phyloP scores from a whole-genome alignment of 2,888 invertebrate genomes.

The Calameuta filiformis region DNA sequence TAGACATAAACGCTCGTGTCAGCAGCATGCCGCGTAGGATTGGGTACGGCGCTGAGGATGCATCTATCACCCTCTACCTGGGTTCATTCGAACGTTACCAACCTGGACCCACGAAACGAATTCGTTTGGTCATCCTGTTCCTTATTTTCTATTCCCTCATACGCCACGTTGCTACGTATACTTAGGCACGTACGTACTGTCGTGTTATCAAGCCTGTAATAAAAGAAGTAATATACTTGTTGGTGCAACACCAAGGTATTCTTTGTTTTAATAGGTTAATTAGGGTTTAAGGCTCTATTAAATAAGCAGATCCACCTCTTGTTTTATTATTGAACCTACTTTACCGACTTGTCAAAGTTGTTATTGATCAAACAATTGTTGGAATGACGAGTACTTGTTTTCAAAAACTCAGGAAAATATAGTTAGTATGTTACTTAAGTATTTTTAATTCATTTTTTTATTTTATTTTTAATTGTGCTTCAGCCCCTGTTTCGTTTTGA shows the following conservation, averaged over 20 bases:
- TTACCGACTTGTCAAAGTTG: neutral
- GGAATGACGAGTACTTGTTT: neutral
- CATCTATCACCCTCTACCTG: slow-evolving; percentile 45
- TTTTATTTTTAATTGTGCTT: neutral
- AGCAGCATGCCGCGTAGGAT: slow-evolving; percentile 51
- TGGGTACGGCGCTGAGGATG: slow-evolving; percentile 38
- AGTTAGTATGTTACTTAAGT: neutral
- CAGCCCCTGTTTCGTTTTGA: neutral
- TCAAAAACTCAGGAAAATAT: neutral
- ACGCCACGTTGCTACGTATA: neutral
- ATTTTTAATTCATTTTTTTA: neutral
- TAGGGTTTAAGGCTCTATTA: neutral
- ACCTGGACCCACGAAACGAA: neutral
- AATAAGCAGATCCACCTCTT: neutral
- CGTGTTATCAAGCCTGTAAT: neutral
- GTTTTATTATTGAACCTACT: neutral
- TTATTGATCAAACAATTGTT: neutral
- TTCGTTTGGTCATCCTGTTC: neutral
- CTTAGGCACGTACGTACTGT: neutral
- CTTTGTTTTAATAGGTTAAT: neutral
- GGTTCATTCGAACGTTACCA: neutral
- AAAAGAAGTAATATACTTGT: neutral
- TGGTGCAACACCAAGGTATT: neutral
- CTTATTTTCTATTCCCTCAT: neutral
- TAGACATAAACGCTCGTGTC: slow-evolving; percentile 61